phyloP scores from a whole-genome alignment of 2,888 invertebrate species.

The Chrysomela aeneicollis region DNA sequence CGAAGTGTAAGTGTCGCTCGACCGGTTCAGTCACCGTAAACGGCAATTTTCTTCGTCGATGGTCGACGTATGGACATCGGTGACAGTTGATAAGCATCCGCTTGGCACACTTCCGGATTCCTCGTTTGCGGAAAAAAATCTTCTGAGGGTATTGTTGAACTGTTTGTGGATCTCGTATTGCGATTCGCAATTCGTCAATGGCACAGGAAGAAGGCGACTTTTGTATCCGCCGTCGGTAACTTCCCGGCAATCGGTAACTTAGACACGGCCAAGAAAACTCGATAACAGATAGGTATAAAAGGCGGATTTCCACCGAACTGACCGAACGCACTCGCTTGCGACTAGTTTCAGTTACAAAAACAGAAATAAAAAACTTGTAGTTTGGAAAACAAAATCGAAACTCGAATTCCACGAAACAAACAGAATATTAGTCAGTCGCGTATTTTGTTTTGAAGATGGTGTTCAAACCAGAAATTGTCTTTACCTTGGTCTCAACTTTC shows the following conservation, averaged over 20 bases:
- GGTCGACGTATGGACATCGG: neutral
- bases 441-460: too few relatives aligned
- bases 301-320: too few relatives aligned
- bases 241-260: neutral
- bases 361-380: too few relatives aligned
- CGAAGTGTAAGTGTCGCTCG: conserved; percentile 4
- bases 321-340: too few relatives aligned
- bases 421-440: too few relatives aligned
- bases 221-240: neutral
- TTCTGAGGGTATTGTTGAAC: neutral
- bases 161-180: neutral
- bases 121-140: neutral
- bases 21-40: neutral
- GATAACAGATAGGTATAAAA: too few relatives aligned
- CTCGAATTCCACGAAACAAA: too few relatives aligned
- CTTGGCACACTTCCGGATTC: neutral
- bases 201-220: neutral
- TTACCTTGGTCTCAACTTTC: too few relatives aligned
- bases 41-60: neutral
- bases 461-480: too few relatives aligned
- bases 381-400: too few relatives aligned
- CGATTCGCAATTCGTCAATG: neutral
- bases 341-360: too few relatives aligned
- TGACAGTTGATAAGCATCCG: neutral
- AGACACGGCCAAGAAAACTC: neutral